Evolutionary conservation across 2,888 invertebrate genomes (phyloP).

Genomic region (Glyphotaelius pellucidus): DNA sequence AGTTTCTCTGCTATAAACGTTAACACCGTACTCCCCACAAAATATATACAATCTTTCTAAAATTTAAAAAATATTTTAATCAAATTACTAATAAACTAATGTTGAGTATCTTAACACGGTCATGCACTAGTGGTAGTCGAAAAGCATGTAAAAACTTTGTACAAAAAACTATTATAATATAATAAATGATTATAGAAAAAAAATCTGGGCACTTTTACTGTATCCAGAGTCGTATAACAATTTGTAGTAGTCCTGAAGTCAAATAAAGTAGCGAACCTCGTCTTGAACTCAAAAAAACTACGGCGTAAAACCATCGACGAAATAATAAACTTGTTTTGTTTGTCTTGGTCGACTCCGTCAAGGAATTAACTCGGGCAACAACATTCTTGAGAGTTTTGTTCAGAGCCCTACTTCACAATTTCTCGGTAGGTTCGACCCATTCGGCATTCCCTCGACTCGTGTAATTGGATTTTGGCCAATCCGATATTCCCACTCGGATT

Average conservation of each 20-base stretch:
- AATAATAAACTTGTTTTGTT: background rate
- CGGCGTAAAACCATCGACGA: background rate
- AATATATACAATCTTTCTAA: background rate
- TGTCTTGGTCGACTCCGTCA: background rate
- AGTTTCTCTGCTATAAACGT: background rate
- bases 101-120: too few relatives aligned
- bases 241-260: background rate
- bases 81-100: too few relatives aligned
- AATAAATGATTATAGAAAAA: too few relatives aligned
- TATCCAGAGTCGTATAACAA: background rate
- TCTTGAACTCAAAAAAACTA: background rate
- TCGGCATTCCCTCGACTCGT: background rate
- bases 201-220: too few relatives aligned
- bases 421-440: background rate
- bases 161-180: too few relatives aligned
- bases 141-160: too few relatives aligned
- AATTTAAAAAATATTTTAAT: background rate
- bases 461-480: constrained; percentile 42
- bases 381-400: background rate
- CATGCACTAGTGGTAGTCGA: too few relatives aligned
- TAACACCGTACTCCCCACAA: background rate
- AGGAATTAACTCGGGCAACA: background rate
- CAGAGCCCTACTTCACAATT: background rate
- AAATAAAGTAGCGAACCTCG: background rate
- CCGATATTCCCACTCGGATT: constrained; percentile 15